Conservation (phyloP, 1,140 invertebrate genomes). For the Drosophila athabasca region DNA sequence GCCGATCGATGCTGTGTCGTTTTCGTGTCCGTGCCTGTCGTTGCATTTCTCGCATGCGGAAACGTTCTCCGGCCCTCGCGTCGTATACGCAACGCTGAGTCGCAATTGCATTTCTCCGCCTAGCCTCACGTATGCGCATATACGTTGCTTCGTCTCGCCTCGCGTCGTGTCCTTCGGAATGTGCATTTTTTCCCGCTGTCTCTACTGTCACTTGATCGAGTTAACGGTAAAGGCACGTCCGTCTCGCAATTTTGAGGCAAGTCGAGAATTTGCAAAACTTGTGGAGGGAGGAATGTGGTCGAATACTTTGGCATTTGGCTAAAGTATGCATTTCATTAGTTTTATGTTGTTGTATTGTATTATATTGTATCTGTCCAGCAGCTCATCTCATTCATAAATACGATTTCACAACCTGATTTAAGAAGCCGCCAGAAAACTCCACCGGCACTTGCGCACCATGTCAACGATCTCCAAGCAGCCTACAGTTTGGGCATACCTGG, state of each 20-base stretch:
- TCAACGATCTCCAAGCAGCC: slow-evolving; percentile 58
- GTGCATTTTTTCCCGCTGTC: slow-evolving; percentile 18
- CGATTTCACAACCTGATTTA: slow-evolving; percentile 76
- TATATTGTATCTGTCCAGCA: neutral
- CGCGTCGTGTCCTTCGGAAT: slow-evolving; percentile 13
- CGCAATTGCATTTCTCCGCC: slow-evolving; percentile 53
- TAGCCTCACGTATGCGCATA: slow-evolving; percentile 33
- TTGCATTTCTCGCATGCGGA: slow-evolving; percentile 47
- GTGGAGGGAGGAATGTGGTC: slow-evolving; percentile 12
- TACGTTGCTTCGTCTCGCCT: neutral
- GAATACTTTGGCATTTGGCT: slow-evolving; percentile 10
- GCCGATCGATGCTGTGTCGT: slow-evolving; percentile 23
- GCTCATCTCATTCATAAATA: slow-evolving; percentile 68
- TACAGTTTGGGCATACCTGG: slow-evolving; percentile 50
- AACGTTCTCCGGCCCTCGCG: slow-evolving; percentile 26
- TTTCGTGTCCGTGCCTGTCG: slow-evolving; percentile 10
- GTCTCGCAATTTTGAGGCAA: slow-evolving; percentile 1
- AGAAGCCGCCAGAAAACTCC: slow-evolving; percentile 30
- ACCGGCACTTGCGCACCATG: slow-evolving; percentile 70
- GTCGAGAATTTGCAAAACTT: slow-evolving; percentile 31
- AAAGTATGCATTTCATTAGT: slow-evolving; percentile 61
- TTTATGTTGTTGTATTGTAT: slow-evolving; percentile 2
- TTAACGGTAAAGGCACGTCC: slow-evolving; percentile 31
- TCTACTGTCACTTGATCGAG: neutral
- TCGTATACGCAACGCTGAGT: slow-evolving; percentile 66